phyloP scores from a whole-genome alignment of 37 sponge, comb jelly and placozoan species.

The Chondrilla cf. caribensis region DNA sequence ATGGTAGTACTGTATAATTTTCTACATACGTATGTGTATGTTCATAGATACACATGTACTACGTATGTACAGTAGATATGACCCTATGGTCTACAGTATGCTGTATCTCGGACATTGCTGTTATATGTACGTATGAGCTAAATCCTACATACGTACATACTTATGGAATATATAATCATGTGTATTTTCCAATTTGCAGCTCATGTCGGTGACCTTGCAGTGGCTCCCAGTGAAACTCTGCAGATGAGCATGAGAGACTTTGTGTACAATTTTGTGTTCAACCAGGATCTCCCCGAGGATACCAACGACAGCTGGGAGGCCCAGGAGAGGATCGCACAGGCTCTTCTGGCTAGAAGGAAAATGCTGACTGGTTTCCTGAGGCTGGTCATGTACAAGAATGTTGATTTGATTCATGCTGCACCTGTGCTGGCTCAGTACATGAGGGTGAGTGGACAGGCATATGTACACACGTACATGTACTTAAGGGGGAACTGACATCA shows the following conservation, averaged over 20 bases:
- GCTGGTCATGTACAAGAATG: constrained; percentile 61
- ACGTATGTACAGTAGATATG: neutral
- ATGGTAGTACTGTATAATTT: too few species aligned
- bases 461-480: neutral
- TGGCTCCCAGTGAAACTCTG: constrained; percentile 10
- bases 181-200: too few species aligned
- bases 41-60: neutral
- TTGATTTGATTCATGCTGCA: constrained; percentile 71
- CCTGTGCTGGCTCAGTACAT: constrained; percentile 84
- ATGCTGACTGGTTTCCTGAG: constrained; percentile 81
- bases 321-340: constrained; percentile 57
- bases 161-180: too few species aligned
- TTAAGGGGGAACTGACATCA: too few species aligned
- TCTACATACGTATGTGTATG: neutral
- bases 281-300: constrained; percentile 1
- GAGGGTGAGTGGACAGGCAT: constrained; percentile 41
- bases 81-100: too few species aligned
- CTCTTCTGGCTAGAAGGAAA: constrained; percentile 71
- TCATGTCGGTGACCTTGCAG: neutral
- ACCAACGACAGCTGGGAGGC: constrained; percentile 25
- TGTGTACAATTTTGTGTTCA: constrained; percentile 17
- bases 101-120: too few species aligned
- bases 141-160: neutral
- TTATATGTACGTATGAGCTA: neutral
- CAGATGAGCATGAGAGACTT: constrained; percentile 22